Evolutionary conservation across 2,888 invertebrate genomes (phyloP), one percentile per base, ranked within the genome.

Genomic region (Dorcus parallelipipedus): DNA sequence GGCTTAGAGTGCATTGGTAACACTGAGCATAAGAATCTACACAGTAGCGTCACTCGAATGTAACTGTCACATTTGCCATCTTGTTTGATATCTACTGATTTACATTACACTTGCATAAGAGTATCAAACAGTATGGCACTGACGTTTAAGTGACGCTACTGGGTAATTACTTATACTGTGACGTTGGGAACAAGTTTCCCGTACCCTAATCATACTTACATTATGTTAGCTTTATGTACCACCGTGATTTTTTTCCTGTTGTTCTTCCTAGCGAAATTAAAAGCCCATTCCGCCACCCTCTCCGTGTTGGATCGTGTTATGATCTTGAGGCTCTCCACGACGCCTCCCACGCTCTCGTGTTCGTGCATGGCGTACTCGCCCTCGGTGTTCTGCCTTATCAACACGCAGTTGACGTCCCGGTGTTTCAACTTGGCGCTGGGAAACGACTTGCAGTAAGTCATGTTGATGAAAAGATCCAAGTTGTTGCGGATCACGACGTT

Each of bases 321-420:
- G 43, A 85, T 77, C 73, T 84, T 84, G 55, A 87, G 69, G 68
- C 83, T 84, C 71, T 87, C 86, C 7, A 87, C 83, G 42, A 86
- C 82, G 9, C 86, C 86, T 9, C 75, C 72, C n/a, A 81, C 81
- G 64, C 79, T 81, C 78, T 83, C 82, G 71, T 87, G 86, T 71
- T 87, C 87, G 42, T 85, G 71, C 76, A 81, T 83, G 17, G 82
- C 77, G 68, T 86, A 87, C 72, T 86, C 86, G 9, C 86, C 86
- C 73, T 87, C 86, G 1, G 84, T 85, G 71, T 87, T 87, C 70
- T 87, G 86, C 33, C 86, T 74, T 49, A 86, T 82, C 43, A 87
- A 67, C 9, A 84, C 78, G 49, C 86, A 76, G 69, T 87, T 85
- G 39, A 86, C 73, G 58, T 80, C 76, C 20, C 71, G 61, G 70